Conservation (phyloP, 2,113 vertebrate species). For the Falcunculus frontatus region DNA sequence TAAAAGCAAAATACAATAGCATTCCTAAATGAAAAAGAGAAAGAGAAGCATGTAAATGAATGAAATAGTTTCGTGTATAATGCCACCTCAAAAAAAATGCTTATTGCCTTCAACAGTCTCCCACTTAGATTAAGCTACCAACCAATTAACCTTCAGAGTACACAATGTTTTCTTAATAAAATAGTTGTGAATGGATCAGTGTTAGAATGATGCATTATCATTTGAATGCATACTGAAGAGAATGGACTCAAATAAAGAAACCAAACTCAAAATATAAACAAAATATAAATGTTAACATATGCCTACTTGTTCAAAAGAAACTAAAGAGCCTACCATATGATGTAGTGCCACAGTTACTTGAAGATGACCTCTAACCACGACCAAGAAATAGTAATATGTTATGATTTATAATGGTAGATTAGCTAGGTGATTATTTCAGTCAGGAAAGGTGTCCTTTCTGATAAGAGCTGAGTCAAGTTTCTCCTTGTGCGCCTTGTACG, state of each 20-base stretch:
- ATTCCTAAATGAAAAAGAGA: constrained; percentile 42
- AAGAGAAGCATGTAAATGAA: neutral
- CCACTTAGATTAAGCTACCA: constrained; percentile 27
- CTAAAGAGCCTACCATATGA: neutral
- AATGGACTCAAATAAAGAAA: neutral
- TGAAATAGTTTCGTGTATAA: constrained; percentile 3
- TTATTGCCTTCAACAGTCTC: constrained; percentile 22
- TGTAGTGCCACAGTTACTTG: neutral
- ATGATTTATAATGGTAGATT: constrained; percentile 39
- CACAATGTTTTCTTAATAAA: neutral
- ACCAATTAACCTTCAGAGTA: constrained; percentile 7
- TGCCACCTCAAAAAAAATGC: neutral
- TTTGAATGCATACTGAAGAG: neutral
- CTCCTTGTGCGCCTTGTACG: neutral
- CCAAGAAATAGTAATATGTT: neutral
- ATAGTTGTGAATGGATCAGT: neutral
- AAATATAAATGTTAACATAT: constrained; percentile 13
- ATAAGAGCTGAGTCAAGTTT: neutral
- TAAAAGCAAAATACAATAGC: constrained; percentile 34
- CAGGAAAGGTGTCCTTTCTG: constrained; percentile 47
- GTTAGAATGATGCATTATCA: neutral
- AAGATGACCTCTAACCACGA: constrained; percentile 4
- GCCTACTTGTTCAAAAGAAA: neutral
- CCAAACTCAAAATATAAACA: neutral
- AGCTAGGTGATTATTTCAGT: neutral